Evolutionary conservation across 1,140 invertebrate species (phyloP), one percentile per base, ranked within the genome.

Genomic region (Globodera ellingtonae): DNA sequence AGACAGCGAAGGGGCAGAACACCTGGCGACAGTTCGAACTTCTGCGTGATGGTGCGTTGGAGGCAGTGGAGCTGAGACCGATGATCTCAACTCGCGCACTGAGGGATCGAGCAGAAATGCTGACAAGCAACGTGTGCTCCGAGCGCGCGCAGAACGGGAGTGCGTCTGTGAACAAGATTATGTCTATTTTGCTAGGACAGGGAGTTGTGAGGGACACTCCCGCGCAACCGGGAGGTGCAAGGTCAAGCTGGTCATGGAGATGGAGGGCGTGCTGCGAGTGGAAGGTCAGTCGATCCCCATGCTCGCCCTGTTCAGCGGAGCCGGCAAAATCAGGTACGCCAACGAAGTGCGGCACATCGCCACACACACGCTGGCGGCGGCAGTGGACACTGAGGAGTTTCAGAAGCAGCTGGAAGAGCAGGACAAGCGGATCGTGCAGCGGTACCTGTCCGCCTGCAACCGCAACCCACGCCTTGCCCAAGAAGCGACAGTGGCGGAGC

Each of bases 31-130:
- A 52, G 7, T 72, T 50, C n/a, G 72, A 72, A 10, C 21, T 52
- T 3, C 24, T 21, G 48, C 8, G 21, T 0, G 56, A 72, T 2
- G 72, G 72, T 1, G 72, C 48, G 1, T 21, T 72, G 6, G 72
- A 44, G 7, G 44, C 72, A 1, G 72, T 72, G 6, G n/a, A 72
- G 5, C 7, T 72, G 4, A 9, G n/a, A 1, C 72, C 72, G 8
- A 50, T 72, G 18, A n/a, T 52, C n/a, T 72, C 72, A 13, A 72
- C 72, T 7, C 9, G n/a, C 9, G 72, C 72, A 44, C 10, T 72
- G 21, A 21, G 48, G 9, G 24, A 72, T 6, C 72, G 72, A 10
- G 56, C 56, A 7, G 72, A 72, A n/a, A 7, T 44, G 8, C 24
- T 47, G 0, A 56, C n/a, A 0, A 10, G 6, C 6, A 47, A 10